These are phyloP conservation scores for Taxidea taxus DNA, from an alignment of 2,113 vertebrate species.

Conservation along the genomic window DNA sequence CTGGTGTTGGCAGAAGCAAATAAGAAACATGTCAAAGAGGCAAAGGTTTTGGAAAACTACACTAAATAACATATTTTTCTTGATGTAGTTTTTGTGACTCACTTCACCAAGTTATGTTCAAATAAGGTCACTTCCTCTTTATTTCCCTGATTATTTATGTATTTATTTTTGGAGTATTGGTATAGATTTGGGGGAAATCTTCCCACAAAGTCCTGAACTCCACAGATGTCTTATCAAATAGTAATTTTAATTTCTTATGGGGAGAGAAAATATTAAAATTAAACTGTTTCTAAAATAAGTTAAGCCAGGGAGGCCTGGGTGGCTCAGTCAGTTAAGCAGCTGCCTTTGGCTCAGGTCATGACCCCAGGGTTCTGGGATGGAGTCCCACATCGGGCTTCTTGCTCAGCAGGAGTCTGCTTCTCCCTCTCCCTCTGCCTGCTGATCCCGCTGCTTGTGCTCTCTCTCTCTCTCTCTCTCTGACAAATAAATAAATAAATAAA, in stretches of 20 bases:
- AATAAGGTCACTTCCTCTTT: slow-evolving; percentile 1
- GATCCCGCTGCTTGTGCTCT: no score
- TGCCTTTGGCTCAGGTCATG: no score
- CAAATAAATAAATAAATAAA: no score
- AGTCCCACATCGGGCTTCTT: no score
- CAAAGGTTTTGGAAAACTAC: background rate
- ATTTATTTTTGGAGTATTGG: background rate
- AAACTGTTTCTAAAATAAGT: background rate
- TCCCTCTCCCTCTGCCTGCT: no score
- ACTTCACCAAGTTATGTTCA: background rate
- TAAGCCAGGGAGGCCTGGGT: no score
- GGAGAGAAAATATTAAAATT: slow-evolving; percentile 18
- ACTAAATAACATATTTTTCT: background rate
- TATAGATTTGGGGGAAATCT: background rate
- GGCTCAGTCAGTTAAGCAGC: no score
- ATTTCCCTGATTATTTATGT: background rate
- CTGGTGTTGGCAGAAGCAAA: background rate
- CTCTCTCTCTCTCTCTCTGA: no score
- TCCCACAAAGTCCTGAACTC: background rate
- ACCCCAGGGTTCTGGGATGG: no score
- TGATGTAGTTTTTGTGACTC: slow-evolving; percentile 11
- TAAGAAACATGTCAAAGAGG: background rate
- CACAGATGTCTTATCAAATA: background rate
- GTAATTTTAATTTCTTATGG: background rate
- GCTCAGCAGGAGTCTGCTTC: no score